Conservation (phyloP, 2,113 vertebrate species). For the Oreochromis niloticus region DNA sequence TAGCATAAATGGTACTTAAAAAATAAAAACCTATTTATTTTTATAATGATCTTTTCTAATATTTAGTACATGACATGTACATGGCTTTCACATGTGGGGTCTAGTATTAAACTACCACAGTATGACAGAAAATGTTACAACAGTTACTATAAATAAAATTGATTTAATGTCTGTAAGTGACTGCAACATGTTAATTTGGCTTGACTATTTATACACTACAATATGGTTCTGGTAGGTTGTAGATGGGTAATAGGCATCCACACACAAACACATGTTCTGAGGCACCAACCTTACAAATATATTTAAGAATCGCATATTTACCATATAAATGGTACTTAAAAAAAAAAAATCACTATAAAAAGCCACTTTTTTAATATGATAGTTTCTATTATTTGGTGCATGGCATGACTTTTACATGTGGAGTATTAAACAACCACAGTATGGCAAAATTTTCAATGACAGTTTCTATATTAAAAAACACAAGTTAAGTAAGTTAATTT, state of each 20-base stretch:
- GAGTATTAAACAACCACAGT: neutral
- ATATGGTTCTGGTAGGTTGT: accelerated
- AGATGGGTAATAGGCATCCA: neutral
- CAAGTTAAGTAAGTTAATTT: neutral
- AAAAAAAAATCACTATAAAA: neutral
- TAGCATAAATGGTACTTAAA: neutral
- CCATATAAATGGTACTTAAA: neutral
- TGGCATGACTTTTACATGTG: neutral
- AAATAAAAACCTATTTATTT: accelerated
- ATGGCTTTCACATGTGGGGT: neutral
- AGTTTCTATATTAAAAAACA: neutral
- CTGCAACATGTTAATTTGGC: neutral
- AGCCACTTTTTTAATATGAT: neutral
- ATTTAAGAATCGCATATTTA: neutral
- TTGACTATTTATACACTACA: neutral
- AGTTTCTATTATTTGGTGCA: neutral
- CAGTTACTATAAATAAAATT: neutral
- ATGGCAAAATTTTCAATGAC: neutral
- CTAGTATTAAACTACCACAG: neutral
- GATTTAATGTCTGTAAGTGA: neutral
- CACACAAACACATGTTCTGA: neutral
- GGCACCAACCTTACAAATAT: neutral
- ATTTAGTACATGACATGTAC: neutral
- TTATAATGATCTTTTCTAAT: neutral
- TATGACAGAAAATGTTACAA: neutral